Evolutionary conservation across 1,140 invertebrate species (phyloP).

Genomic region (Conopomorpha cramerella): DNA sequence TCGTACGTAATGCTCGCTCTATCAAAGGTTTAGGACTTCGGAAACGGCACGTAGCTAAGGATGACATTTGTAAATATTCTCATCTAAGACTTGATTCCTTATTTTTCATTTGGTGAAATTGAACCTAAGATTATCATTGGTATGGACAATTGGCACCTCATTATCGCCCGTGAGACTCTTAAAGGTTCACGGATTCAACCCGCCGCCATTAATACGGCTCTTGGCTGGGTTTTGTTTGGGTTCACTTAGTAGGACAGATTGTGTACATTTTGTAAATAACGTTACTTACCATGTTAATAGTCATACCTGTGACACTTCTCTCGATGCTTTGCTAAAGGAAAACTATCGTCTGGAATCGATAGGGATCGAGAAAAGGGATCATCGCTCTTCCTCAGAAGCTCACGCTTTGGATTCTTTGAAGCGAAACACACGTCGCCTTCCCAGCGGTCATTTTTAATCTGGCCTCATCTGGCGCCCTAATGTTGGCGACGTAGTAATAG

Average conservation of each 20-base stretch:
- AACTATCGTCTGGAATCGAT: no score
- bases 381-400: no score
- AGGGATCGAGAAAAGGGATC: no score
- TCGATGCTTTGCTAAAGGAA: no score
- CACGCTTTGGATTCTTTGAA: no score
- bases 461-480: no score
- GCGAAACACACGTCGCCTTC: no score
- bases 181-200: conserved; percentile 6
- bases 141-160: conserved; percentile 8
- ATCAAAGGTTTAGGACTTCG: conserved; percentile 2
- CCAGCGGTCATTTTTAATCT: no score
- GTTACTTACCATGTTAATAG: no score
- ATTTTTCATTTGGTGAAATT: conserved; percentile 2
- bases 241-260: background rate
- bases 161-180: conserved; percentile 4
- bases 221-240: conserved; percentile 11
- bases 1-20: conserved; percentile 4
- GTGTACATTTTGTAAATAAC: conserved; percentile 5
- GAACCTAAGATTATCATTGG: conserved; percentile 9
- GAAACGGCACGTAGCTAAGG: conserved; percentile 1
- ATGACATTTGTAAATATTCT: background rate
- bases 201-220: conserved; percentile 5
- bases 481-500: no score
- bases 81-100: conserved; percentile 5
- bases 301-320: no score